Evolutionary conservation across 2,888 invertebrate species (phyloP).

Genomic region (Crocallis elinguaria): DNA sequence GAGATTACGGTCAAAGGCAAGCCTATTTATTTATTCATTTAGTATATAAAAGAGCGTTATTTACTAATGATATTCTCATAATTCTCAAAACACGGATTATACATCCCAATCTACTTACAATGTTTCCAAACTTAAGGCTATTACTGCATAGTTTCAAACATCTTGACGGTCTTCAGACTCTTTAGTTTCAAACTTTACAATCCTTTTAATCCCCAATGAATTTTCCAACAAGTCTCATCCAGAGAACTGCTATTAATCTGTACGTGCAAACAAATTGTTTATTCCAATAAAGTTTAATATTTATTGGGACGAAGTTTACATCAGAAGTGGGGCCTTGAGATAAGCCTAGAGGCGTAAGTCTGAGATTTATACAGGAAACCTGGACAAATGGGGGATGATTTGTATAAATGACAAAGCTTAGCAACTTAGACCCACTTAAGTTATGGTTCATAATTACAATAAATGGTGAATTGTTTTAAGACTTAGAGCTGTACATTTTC

Average conservation of each 20-base stretch:
- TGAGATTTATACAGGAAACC: conserved; percentile 9
- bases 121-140: not conserved
- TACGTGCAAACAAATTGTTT: conserved; percentile 33
- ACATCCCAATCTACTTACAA: not conserved
- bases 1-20: too few relatives aligned
- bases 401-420: conserved; percentile 9
- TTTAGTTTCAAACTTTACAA: conserved; percentile 11
- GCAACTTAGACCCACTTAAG: not conserved
- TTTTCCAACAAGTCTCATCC: conserved; percentile 13
- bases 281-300: conserved; percentile 36
- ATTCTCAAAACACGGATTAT: not conserved
- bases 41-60: too few relatives aligned
- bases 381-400: conserved; percentile 21
- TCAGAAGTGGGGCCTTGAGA: conserved; percentile 10
- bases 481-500: not conserved
- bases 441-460: not conserved
- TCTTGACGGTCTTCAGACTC: conserved; percentile 9
- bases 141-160: not conserved
- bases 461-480: not conserved
- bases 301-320: conserved; percentile 27
- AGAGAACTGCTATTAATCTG: conserved; percentile 16
- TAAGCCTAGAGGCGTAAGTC: conserved; percentile 7
- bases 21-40: too few relatives aligned
- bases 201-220: conserved; percentile 23
- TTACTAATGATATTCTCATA: too few relatives aligned